Percentiles rank a stretch among this genome's conserved stretches.
Conservation (phyloP, 2,888 invertebrate species). For the Galerucella calmariensis region DNA sequence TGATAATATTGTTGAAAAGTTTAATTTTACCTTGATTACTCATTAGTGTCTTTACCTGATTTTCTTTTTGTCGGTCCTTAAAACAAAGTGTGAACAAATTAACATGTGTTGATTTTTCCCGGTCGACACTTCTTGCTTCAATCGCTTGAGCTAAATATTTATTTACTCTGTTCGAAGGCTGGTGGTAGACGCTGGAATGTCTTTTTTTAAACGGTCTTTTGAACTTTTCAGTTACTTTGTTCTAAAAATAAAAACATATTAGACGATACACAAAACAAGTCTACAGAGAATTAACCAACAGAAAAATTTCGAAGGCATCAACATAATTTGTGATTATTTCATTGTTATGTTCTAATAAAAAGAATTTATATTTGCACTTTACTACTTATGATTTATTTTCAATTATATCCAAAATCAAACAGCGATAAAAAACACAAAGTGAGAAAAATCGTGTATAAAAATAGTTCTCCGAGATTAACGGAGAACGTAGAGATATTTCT, state of each 20-base stretch:
- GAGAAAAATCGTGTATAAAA: no score
- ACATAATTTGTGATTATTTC: neutral
- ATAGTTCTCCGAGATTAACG: no score
- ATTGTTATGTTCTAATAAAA: neutral
- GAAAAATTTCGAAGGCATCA: neutral
- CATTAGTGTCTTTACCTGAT: constrained; percentile 69
- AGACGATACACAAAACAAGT: constrained; percentile 8
- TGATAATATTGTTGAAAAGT: no score
- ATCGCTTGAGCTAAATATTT: constrained; percentile 92
- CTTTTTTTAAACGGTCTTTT: constrained; percentile 89
- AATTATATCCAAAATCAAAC: no score
- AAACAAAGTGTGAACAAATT: constrained; percentile 87
- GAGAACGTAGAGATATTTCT: no score
- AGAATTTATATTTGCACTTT: no score
- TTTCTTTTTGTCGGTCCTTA: constrained; percentile 85
- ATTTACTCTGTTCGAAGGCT: constrained; percentile 91
- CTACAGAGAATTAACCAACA: constrained; percentile 13
- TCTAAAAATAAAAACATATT: constrained; percentile 68
- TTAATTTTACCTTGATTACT: no score
- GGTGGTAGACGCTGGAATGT: constrained; percentile 87
- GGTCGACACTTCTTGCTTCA: constrained; percentile 88
- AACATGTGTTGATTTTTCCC: constrained; percentile 90
- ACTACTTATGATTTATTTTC: no score
- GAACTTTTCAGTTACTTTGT: constrained; percentile 88
- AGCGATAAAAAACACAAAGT: no score